Evolutionary conservation across 2,113 vertebrate species (phyloP), one percentile per base, ranked within the genome.

Genomic region (Atractosteus spatula): DNA sequence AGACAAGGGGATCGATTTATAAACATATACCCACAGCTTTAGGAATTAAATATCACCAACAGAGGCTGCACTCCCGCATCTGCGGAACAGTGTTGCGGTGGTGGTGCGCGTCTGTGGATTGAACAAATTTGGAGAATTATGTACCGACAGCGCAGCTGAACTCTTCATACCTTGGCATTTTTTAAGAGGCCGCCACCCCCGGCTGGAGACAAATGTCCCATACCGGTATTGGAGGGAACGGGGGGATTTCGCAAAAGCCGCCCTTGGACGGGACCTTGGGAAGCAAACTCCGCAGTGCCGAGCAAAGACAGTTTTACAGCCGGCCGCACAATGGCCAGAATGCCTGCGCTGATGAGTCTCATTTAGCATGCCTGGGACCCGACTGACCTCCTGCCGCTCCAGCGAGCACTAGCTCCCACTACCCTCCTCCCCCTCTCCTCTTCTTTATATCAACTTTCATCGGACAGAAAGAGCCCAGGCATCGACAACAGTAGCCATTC

Each of bases 271-370:
- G 29, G 81, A 74, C 76, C 67, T 68, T 55, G 77, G 71, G 70
- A 55, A 70, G 78, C 79, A 73, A 83, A 81, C 86, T 83, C 70
- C 75, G 42, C 51, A 62, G 74, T 78, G 81, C 77, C 78, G 62
- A 71, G 69, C 74, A 67, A 73, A 88, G 90, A 91, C 89, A 89
- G 87, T 85, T 91, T 90, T 89, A 87, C 80, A 89, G 81, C 84
- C 69, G 69, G 2, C 47, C 71, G 74, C 68, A 87, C 88, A 90
- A 90, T 84, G 81, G 82, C 77, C 83, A 85, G 85, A 88, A 78
- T 66, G 77, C n/a, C 78, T 77, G 7, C 41, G 10, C 81, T 44
- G 88, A 78, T 59, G 83, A 79, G 79, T 71, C 80, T 77, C 76
- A 80, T 78, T 72, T 70, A 79, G 73, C 78, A 81, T 41, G 78